Evolutionary conservation across 1,140 invertebrate species (phyloP), one percentile per base, ranked within the genome.

Genomic region (Lepidurus apus): DNA sequence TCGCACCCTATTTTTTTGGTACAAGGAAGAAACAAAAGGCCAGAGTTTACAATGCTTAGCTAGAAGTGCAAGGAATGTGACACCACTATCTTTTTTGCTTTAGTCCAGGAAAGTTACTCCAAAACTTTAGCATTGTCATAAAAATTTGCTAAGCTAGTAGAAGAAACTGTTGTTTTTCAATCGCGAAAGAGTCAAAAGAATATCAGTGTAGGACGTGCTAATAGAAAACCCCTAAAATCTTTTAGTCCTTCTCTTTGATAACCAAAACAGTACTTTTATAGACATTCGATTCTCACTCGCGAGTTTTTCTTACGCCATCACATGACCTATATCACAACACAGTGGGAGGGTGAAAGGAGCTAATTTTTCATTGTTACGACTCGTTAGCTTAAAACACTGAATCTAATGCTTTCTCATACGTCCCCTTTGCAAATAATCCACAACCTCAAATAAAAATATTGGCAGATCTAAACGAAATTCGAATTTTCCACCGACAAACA

Each of bases 311-410:
- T 65, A 7, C 21, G 7, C 53, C 53, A 65, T 65, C 53, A 65
- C 53, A 65, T 65, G 53, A 65, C 53, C 21, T 65, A 65, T 65
- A 65, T 65, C 53, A 65, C 53, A 65, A 65, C 53, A 65, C 17
- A 65, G 21, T 65, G 9, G 53, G 53, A 65, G 53, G 21, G 53
- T 65, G 53, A 65, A 65, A 65, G 8, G 17, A 65, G 21, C 53
- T n/a, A 47, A 4, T 65, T 65, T 65, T 13, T 21, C 17, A n/a
- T 65, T 65, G 17, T 65, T 13, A 65, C 8, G 53, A 65, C 53
- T 21, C 53, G 10, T 65, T 65, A 9, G 53, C 45, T 65, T 65
- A 65, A 65, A 65, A 65, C 53, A 65, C 1, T 65, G 53, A 21
- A 65, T 17, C 53, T 13, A 13, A 21, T 65, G 53, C 13, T 65